Base-by-base conservation (phyloP, 1,140 invertebrate species). In the Leptinotarsa undecemlineata region DNA sequence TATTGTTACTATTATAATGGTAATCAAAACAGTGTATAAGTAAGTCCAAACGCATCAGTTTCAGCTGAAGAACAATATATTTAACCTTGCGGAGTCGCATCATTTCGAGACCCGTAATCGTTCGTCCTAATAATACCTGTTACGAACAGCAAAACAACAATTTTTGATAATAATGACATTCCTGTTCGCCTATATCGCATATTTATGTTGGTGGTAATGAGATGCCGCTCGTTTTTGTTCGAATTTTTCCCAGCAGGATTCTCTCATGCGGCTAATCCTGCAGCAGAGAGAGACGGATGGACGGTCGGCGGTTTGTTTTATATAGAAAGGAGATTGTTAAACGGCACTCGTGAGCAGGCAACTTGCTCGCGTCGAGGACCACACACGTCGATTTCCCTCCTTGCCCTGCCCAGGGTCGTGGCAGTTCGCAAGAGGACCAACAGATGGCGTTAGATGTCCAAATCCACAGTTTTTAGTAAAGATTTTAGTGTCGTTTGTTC, bases 311-410 rank as follows among this genome's bases (percentile, higher is more conserved):
- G 68, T 70, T 70, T 70, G 68, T 70, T 60, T 70, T 70, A 70
- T 68, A 68, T 48, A 70, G 68, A 70, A 70, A 70, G 57, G 71
- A 63, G 57, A 72, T 72, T 64, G 71, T 72, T 72, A 72, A 64
- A 60, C 71, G 47, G 71, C 71, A 64, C 71, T 72, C 71, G 71
- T 72, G 71, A 72, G 71, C 71, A 63, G 71, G 71, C 69, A 71
- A 71, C 69, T 71, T 61, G 69, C 70, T 72, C 23, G 61, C 70
- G 57, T 21, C 23, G 71, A 63, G 61, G 71, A 72, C 71, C 71
- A 72, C 71, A 72, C 71, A 72, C 71, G 71, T 72, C 21, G 71
- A 17, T 21, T 64, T 33, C 20, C 14, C 63, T 20, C 20, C 6
- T 64, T 64, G 63, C 63, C 63, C 63, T 64, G 15, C 63, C 26